Base-by-base conservation (phyloP, 1,140 invertebrate species). In the Tribolium madens region DNA sequence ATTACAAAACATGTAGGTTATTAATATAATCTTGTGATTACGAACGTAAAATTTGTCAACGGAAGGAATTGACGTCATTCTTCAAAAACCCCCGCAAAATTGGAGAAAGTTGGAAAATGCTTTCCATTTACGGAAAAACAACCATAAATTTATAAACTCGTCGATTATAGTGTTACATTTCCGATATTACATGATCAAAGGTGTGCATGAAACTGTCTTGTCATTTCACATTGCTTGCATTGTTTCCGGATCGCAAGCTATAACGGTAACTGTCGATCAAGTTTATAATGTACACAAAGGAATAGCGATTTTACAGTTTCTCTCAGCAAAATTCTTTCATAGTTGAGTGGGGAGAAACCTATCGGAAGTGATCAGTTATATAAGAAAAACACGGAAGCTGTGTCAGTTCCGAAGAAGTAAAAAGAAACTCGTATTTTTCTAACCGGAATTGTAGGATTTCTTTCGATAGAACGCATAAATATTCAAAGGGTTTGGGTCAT, bases 151-250 rank as follows among this genome's bases (percentile, higher is more conserved):
- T 31, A 21, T n/a, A 12, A 14, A 33, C 21, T 64, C 26, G n/a
- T 26, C 57, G 5, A 64, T 60, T 60, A 60, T n/a, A 60, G 17
- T 60, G 53, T 64, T 36, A 64, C 57, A 64, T 64, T 64, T 64
- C 57, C 57, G 57, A 64, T 33, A 64, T 64, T 64, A 64, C 57
- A 33, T 64, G 57, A 64, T 12, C 12, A 33, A 12, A 64, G 26
- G 57, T 64, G 57, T 18, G 57, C 26, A 13, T 33, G n/a, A 64
- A 26, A 14, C 12, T 18, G 52, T 18, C 15, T n/a, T 18, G 57
- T 31, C 57, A 64, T 52, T 52, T 52, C 50, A 52, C 17, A 52
- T 31, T 33, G 14, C 12, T 33, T 33, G n/a, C n/a, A 33, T 64
- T 64, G 36, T 36, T 64, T 64, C 57, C 57, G 57, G 21, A 13